Conservation (phyloP, 2,797 vertebrate species). For the Rhinoraja longicauda region DNA sequence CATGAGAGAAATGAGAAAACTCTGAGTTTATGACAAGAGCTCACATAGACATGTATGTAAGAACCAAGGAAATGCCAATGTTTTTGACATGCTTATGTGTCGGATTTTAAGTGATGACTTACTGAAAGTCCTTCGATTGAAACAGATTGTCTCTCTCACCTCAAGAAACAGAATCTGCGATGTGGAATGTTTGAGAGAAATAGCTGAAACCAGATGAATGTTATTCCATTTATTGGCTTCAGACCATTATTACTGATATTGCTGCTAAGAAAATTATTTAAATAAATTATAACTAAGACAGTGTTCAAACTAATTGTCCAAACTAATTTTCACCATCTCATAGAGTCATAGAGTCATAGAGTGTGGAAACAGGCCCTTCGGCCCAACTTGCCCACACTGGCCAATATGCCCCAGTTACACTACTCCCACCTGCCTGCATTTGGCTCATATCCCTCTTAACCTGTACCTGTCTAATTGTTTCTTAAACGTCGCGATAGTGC, state of each 20-base stretch:
- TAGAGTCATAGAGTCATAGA: no score
- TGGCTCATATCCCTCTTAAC: no score
- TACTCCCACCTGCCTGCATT: no score
- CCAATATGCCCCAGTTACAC: no score
- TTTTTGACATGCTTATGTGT: not conserved
- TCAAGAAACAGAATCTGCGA: no score
- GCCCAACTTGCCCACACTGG: no score
- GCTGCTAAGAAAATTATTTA: not conserved
- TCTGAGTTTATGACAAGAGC: not conserved
- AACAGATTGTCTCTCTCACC: not conserved
- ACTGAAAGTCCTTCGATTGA: no score
- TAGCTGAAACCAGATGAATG: not conserved
- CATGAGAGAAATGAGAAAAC: not conserved
- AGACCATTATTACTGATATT: not conserved
- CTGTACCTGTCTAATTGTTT: no score
- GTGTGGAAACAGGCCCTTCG: no score
- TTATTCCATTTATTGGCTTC: not conserved
- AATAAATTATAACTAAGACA: conserved; percentile 11
- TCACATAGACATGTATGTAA: not conserved
- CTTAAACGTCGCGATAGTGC: no score
- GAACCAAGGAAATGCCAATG: no score
- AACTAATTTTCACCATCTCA: not conserved
- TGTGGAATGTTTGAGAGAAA: not conserved
- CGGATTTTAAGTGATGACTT: not conserved
- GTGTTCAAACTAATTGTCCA: conserved; percentile 9